These are phyloP conservation scores for Chelonus formosanus DNA, from an alignment of 2,888 invertebrate genomes.

Conservation along the genomic window DNA sequence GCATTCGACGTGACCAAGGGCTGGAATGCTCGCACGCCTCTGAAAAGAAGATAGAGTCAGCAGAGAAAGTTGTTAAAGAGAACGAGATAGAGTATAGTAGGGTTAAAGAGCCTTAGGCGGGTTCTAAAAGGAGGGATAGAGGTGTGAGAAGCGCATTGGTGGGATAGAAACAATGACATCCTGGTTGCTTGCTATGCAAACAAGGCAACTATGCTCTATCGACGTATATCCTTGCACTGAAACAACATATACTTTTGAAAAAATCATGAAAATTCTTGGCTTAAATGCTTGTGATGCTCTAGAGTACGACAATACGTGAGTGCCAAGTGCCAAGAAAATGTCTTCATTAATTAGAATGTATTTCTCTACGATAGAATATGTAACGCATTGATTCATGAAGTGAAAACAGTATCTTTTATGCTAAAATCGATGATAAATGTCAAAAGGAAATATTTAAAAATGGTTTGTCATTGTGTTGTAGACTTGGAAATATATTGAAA, in stretches of 20 bases:
- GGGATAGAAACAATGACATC: slow-evolving; percentile 41
- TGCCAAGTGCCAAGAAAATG: slow-evolving; percentile 25
- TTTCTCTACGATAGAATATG: background rate
- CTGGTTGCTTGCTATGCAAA: slow-evolving; percentile 51
- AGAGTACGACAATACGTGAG: slow-evolving; percentile 1
- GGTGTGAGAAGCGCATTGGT: slow-evolving; percentile 16
- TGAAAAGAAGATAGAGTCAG: slow-evolving; percentile 37
- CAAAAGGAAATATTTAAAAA: no score
- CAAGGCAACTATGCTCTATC: slow-evolving; percentile 39
- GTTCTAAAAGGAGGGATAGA: slow-evolving; percentile 10
- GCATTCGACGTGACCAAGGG: slow-evolving; percentile 46
- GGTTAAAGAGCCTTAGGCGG: slow-evolving; percentile 12
- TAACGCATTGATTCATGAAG: slow-evolving; percentile 3
- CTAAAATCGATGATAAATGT: no score
- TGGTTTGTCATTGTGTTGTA: no score
- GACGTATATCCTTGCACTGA: slow-evolving; percentile 32
- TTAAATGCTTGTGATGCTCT: slow-evolving; percentile 1
- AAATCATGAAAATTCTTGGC: background rate
- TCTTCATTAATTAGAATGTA: slow-evolving; percentile 7
- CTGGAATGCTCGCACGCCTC: slow-evolving; percentile 51
- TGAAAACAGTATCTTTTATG: background rate
- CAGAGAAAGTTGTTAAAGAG: background rate
- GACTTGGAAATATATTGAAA: slow-evolving; percentile 50
- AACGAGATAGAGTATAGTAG: background rate
- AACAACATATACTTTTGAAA: background rate